A percentile compares a stretch with the other conserved stretches of the same genome.
These are phyloP conservation scores for Periparus ater DNA, from an alignment of 2,797 vertebrate species.

Conservation along the genomic window DNA sequence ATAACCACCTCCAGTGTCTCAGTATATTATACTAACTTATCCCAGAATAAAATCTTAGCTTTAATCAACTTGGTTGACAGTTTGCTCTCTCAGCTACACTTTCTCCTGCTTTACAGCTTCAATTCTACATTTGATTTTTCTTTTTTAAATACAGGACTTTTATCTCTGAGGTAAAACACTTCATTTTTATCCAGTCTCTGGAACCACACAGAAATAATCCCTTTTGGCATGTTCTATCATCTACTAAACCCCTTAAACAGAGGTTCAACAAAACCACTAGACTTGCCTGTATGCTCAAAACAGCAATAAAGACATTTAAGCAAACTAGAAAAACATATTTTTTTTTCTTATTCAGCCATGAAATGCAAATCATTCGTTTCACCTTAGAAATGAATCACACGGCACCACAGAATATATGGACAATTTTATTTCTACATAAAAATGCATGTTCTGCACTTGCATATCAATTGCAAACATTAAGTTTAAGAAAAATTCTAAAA, in stretches of 20 bases:
- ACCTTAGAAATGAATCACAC: conserved; percentile 27
- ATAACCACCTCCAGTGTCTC: not conserved
- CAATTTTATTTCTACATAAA: conserved; percentile 57
- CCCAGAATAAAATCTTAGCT: not conserved
- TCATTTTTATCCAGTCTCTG: not conserved
- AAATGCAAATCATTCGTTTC: conserved; percentile 1
- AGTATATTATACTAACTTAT: not conserved
- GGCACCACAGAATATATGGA: not conserved
- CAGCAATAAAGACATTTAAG: not conserved
- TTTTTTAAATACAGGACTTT: not conserved
- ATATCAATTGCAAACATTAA: conserved; percentile 19
- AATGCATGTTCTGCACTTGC: not conserved
- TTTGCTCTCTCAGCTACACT: not conserved
- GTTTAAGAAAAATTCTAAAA: conserved; percentile 30
- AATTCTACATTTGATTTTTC: not conserved
- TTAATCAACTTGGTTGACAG: not conserved
- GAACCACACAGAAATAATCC: not conserved
- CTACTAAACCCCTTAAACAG: not conserved
- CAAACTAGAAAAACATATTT: not conserved
- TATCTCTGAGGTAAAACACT: not conserved
- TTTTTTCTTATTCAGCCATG: not conserved
- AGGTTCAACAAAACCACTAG: not conserved
- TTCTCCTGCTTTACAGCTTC: not conserved
- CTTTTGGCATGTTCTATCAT: not conserved
- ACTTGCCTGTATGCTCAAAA: not conserved